Evolutionary conservation across 2,113 vertebrate genomes (phyloP).

Genomic region (Ascaphus truei): DNA sequence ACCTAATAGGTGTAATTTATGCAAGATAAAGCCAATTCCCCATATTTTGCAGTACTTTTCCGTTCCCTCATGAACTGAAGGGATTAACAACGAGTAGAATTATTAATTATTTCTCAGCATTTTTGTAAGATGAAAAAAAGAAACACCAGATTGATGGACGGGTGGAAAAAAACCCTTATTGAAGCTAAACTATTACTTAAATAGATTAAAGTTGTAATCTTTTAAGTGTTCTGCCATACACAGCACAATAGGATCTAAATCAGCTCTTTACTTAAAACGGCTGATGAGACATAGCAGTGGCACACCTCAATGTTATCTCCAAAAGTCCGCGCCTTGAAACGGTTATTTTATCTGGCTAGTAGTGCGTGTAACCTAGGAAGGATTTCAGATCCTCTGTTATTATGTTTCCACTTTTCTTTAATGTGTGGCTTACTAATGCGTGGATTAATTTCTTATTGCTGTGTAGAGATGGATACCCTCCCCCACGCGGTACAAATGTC

Average conservation of each 20-base stretch:
- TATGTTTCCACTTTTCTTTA: conserved; percentile 32
- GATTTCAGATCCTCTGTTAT: conserved; percentile 37
- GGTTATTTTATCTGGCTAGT: conserved; percentile 55
- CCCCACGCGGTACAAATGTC: conserved; percentile 10
- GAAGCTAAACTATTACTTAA: conserved; percentile 58
- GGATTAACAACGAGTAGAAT: neutral
- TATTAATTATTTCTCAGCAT: too few species aligned
- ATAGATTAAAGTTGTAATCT: conserved; percentile 65
- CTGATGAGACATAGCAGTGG: conserved; percentile 41
- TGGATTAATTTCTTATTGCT: conserved; percentile 12
- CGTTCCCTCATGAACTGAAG: too few species aligned
- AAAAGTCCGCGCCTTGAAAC: conserved; percentile 44
- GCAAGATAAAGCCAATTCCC: too few species aligned
- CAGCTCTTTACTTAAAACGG: conserved; percentile 45
- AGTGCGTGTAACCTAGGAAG: conserved; percentile 22
- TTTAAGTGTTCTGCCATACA: conserved; percentile 66
- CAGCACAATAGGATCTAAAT: conserved; percentile 51
- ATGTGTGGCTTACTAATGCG: conserved; percentile 19
- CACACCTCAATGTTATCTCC: conserved; percentile 48
- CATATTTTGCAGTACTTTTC: too few species aligned
- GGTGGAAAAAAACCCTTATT: conserved; percentile 51
- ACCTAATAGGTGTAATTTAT: too few species aligned
- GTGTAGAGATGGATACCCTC: neutral
- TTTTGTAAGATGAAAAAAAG: too few species aligned
- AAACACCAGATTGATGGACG: conserved; percentile 49